Evolutionary conservation across 2,113 vertebrate species (phyloP), one percentile per base, ranked within the genome.

Genomic region (Bathybates hornii): DNA sequence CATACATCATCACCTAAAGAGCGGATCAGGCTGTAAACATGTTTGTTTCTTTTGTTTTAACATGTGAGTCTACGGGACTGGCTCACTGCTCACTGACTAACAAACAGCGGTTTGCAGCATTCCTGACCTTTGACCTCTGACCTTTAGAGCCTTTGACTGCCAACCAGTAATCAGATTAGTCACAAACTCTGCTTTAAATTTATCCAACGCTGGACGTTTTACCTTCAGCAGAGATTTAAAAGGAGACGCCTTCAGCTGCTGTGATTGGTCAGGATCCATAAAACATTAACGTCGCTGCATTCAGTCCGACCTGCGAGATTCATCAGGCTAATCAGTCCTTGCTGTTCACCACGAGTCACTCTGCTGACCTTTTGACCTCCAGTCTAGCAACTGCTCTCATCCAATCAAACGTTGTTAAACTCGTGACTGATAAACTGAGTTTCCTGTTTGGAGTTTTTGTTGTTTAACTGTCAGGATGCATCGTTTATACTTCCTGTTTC

Each of bases 251-350:
- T 1, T 41, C 12, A 1, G 36, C 36, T 68, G 63, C 63, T 68
- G 63, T 68, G n/a, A 68, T 68, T 68, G 36, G n/a, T 68, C 63
- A 41, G 11, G 19, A 68, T 68, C 36, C n/a, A 41, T 68, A 41
- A 68, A 41, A 68, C 11, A 0, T 41, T 9, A 41, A 41, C 19
- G 19, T 1, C 0, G 34, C 34, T 41, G 24, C 24, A 5, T 59
- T 59, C 56, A 29, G 56, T 29, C 27, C 2, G 4, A 59, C 56
- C 3, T 32, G 63, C 7, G n/a, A 71, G 19, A 41, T 14, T 9
- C 36, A 14, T 68, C 63, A 3, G 63, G 36, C 19, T 41, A 38
- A 68, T 14, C 34, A 68, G 63, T 8, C 56, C 56, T 57, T 4
- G 7, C 24, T 59, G 56, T 2, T 66, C 17, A 68, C 36, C 1